Evolutionary conservation across 2,888 invertebrate species (phyloP).

Genomic region (Tuta absoluta): DNA sequence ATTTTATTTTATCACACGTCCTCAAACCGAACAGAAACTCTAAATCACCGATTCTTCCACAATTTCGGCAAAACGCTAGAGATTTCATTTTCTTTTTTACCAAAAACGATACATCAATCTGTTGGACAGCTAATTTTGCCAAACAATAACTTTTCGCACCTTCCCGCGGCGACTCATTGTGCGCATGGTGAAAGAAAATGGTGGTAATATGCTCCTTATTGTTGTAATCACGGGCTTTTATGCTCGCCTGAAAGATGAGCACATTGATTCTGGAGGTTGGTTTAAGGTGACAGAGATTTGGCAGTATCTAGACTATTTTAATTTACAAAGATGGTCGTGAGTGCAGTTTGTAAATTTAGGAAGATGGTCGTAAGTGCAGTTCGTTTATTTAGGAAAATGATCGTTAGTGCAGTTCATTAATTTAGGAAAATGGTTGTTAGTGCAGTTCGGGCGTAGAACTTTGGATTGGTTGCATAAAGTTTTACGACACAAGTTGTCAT

Average conservation of each 20-base stretch:
- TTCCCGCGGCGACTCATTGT: conserved; percentile 43
- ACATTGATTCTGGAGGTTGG: conserved; percentile 22
- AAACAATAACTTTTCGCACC: conserved; percentile 66
- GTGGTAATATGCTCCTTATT: conserved; percentile 42
- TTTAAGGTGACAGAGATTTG: neutral
- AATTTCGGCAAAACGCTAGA: conserved; percentile 35
- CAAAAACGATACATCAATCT: conserved; percentile 63
- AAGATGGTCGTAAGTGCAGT: too few species aligned
- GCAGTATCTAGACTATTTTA: too few species aligned
- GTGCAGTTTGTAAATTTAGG: too few species aligned
- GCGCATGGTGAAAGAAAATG: conserved; percentile 45
- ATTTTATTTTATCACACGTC: neutral
- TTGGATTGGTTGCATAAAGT: too few species aligned
- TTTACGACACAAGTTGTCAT: too few species aligned
- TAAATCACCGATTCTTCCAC: conserved; percentile 33
- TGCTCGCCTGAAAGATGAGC: conserved; percentile 26
- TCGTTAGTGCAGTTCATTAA: too few species aligned
- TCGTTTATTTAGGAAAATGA: too few species aligned
- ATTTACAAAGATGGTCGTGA: too few species aligned
- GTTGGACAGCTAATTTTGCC: conserved; percentile 65
- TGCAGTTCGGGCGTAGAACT: too few species aligned
- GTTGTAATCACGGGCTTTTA: conserved; percentile 36
- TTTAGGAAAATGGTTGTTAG: too few species aligned
- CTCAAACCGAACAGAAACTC: neutral
- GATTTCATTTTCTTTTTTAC: conserved; percentile 51